These are phyloP conservation scores for Drosophila funebris DNA, from an alignment of 1,140 invertebrate species.

Conservation along the genomic window DNA sequence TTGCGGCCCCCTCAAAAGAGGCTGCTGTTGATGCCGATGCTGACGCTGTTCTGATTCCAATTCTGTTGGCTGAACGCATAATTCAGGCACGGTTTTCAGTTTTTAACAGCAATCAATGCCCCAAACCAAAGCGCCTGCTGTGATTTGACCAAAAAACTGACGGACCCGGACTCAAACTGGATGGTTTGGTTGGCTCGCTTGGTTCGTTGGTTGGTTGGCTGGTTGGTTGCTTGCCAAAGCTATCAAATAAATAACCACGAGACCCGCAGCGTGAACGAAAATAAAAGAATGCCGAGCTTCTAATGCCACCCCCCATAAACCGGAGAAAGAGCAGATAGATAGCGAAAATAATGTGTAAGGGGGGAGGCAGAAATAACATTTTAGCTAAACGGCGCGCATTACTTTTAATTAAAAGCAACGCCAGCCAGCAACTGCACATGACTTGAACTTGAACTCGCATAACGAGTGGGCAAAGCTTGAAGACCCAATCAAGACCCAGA, in stretches of 20 bases:
- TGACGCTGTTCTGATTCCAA: constrained; percentile 34
- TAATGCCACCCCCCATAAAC: constrained; percentile 54
- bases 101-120: constrained; percentile 73
- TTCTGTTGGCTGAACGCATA: constrained; percentile 58
- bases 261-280: constrained; percentile 61
- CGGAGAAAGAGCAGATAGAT: constrained; percentile 12
- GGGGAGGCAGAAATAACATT: constrained; percentile 46
- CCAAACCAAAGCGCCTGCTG: constrained; percentile 59
- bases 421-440: constrained; percentile 59
- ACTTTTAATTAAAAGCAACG: constrained; percentile 80
- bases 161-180: constrained; percentile 38
- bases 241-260: constrained; percentile 79
- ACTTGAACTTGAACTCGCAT: constrained; percentile 77
- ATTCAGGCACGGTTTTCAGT: constrained; percentile 63
- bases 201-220: not conserved
- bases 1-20: constrained; percentile 27
- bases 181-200: constrained; percentile 9
- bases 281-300: constrained; percentile 62
- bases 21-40: not conserved
- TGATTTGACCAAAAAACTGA: constrained; percentile 80
- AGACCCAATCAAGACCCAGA: not conserved
- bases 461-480: constrained; percentile 12
- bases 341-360: constrained; percentile 14
- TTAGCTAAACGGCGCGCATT: constrained; percentile 73
- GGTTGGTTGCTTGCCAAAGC: constrained; percentile 64